A percentile compares a stretch with the other conserved stretches of the same genome.
These are phyloP conservation scores for Drosophila nasuta DNA, from an alignment of 1,140 invertebrate genomes.

Conservation along the genomic window DNA sequence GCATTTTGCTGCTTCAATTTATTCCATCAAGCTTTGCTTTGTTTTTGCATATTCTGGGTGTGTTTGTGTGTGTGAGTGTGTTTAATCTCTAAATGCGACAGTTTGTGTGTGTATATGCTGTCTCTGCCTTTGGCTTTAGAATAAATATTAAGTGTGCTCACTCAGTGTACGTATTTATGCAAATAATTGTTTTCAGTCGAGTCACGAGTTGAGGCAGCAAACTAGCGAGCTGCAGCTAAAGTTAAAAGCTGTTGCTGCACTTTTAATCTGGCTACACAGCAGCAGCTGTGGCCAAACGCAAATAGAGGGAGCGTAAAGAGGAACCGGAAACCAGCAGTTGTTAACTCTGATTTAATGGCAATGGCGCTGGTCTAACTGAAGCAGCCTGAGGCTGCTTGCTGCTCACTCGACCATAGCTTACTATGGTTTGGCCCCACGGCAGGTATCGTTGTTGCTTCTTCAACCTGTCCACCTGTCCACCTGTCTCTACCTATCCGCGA, in stretches of 20 bases:
- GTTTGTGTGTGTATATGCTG: slow-evolving; percentile 22
- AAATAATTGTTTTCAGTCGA: slow-evolving; percentile 78
- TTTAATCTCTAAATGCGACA: slow-evolving; percentile 14
- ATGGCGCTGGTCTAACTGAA: slow-evolving; percentile 34
- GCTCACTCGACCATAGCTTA: slow-evolving; percentile 44
- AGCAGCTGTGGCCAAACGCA: slow-evolving; percentile 44
- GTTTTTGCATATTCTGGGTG: slow-evolving; percentile 9
- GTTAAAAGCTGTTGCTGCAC: slow-evolving; percentile 66
- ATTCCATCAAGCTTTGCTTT: slow-evolving; percentile 49
- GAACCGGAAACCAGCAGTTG: slow-evolving; percentile 69
- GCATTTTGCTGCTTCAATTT: slow-evolving; percentile 66
- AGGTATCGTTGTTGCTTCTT: not conserved
- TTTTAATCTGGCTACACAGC: slow-evolving; percentile 55
- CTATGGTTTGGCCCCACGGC: slow-evolving; percentile 15
- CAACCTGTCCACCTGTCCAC: slow-evolving; percentile 4
- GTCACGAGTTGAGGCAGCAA: slow-evolving; percentile 48
- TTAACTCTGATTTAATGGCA: slow-evolving; percentile 82
- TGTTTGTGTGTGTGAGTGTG: slow-evolving; percentile 27
- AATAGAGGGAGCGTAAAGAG: slow-evolving; percentile 29
- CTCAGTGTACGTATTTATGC: slow-evolving; percentile 55
- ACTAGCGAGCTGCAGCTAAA: slow-evolving; percentile 26
- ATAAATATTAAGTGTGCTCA: slow-evolving; percentile 66
- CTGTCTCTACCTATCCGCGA: slow-evolving; percentile 26
- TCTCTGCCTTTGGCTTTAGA: slow-evolving; percentile 60
- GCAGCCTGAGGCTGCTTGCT: slow-evolving; percentile 36